Conservation (phyloP, 2,113 vertebrate species). For the Onychostoma macrolepis region DNA sequence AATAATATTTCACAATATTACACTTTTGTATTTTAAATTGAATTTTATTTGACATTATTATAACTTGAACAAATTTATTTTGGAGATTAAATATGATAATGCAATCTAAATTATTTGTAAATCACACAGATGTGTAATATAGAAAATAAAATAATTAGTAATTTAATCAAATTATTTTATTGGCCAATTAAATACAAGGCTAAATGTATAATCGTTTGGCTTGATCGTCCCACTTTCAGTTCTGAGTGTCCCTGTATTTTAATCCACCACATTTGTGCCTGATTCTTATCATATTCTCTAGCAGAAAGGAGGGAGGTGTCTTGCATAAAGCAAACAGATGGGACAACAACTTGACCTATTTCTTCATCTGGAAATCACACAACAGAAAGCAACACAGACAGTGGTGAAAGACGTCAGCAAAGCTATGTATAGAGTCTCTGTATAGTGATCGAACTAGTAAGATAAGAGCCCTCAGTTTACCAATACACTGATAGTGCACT, state of each 20-base stretch:
- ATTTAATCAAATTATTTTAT: too few species aligned
- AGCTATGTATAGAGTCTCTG: background rate
- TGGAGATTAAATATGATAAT: background rate
- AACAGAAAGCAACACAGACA: constrained; percentile 43
- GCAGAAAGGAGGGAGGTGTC: constrained; percentile 43
- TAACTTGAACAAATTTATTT: background rate
- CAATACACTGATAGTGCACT: background rate
- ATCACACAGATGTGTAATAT: background rate
- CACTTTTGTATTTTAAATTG: background rate
- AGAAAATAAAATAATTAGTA: too few species aligned
- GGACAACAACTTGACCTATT: constrained; percentile 68
- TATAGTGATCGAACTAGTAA: background rate
- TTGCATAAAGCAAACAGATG: constrained; percentile 70
- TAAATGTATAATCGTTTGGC: background rate
- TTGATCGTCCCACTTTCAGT: background rate
- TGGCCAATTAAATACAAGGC: background rate
- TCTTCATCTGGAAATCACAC: constrained; percentile 64
- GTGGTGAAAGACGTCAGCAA: constrained; percentile 1
- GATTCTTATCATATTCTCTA: constrained; percentile 30
- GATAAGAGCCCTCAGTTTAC: background rate
- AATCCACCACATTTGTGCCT: background rate
- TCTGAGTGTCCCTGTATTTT: background rate
- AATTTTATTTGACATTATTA: background rate
- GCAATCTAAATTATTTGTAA: background rate
- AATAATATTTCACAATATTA: background rate